Conservation (phyloP, 1,140 invertebrate genomes). For the Dreissena rostriformis region DNA sequence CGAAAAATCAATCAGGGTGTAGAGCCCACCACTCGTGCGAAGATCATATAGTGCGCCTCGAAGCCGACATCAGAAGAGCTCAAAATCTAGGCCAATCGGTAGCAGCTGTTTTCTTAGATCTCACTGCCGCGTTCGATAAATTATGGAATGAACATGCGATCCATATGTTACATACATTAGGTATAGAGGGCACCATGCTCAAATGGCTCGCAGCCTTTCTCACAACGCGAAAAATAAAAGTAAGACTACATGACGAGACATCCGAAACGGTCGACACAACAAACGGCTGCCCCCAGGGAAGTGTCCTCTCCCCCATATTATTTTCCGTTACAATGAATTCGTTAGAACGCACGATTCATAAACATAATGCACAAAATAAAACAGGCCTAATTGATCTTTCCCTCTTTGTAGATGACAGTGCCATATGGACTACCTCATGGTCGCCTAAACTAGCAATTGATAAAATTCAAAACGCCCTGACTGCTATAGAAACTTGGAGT, state of each 20-base stretch:
- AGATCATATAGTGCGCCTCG: not conserved
- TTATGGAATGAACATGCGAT: constrained; percentile 19
- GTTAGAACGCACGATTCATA: not conserved
- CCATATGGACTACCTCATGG: not conserved
- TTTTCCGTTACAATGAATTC: constrained; percentile 21
- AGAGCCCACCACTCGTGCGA: constrained; percentile 22
- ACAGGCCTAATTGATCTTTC: not conserved
- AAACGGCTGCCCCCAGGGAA: constrained; percentile 22
- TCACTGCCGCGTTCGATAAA: constrained; percentile 29
- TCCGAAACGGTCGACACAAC: constrained; percentile 12
- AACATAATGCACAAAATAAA: not conserved
- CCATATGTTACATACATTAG: not conserved
- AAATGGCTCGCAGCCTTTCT: constrained; percentile 11
- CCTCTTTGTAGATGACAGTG: constrained; percentile 18
- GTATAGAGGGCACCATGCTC: not conserved
- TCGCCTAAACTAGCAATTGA: not conserved
- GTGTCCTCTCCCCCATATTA: constrained; percentile 13
- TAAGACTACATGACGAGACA: not conserved
- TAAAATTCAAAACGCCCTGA: not conserved
- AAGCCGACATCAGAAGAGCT: not conserved
- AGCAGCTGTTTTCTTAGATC: constrained; percentile 15
- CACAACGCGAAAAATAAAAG: not conserved
- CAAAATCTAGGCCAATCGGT: not conserved
- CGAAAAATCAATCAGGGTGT: constrained; percentile 6
- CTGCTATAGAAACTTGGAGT: constrained; percentile 4